Evolutionary conservation across 2,797 vertebrate genomes (phyloP), one percentile per base, ranked within the genome.

Genomic region (Tamandua tetradactyla): DNA sequence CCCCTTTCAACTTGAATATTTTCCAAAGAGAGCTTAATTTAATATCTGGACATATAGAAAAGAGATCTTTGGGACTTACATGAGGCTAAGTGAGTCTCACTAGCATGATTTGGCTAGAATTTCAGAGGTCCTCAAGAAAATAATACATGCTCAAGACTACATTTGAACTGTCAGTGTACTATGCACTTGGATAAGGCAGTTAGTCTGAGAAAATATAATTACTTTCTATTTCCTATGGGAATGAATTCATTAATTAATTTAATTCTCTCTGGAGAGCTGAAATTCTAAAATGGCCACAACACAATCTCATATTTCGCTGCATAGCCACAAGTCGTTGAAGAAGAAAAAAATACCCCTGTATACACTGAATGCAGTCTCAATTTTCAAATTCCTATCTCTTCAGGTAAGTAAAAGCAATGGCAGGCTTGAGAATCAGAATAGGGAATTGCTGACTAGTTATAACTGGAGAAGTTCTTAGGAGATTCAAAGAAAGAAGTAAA

Each of bases 101-200:
- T 71, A 80, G 78, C 44, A 92, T n/a, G 57, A 84, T 64, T 61
- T 74, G 62, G 15, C 78, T 72, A 84, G 76, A 95, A 92, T 94
- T 91, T 44, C 30, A 91, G 55, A 94, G 37, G 18, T 79, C 83
- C 75, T 95, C 47, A 87, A 85, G 62, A 95, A 95, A 88, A 87
- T 40, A 96, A 92, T 81, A 37, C 9, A 89, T 10, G 7, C 6
- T 42, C 23, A 55, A 55, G 74, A 95, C 27, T 76, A 66, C 47
- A 72, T 83, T 76, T 27, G 35, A 86, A 27, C 10, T 81, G n/a
- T 35, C 55, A 59, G 18, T 84, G 5, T 40, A 81, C 17, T 47
- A 75, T 37, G 55, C 22, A 89, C 15, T 69, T 10, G 1, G 23
- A 72, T 62, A 79, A 78, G 68, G 14, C 35, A 93, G 47, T 62